Conservation (phyloP, 2,888 invertebrate genomes). For the Thera britannica region DNA sequence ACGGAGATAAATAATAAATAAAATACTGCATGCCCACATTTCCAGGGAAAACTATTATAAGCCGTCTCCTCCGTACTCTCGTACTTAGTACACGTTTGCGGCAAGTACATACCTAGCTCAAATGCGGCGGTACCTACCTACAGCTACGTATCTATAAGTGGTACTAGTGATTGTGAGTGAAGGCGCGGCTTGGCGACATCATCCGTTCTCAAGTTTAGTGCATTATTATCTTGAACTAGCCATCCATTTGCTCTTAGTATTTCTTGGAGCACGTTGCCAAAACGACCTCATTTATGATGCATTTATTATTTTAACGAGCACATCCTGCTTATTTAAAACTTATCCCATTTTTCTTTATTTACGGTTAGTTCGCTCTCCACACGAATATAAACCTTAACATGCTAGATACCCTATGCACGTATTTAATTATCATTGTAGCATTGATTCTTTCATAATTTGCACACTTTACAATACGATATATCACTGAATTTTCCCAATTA, state of each 20-base stretch:
- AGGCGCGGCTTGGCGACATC: background rate
- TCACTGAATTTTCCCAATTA: background rate
- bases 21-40: too few relatives aligned
- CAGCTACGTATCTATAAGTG: too few relatives aligned
- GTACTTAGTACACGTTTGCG: too few relatives aligned
- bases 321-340: conserved; percentile 12
- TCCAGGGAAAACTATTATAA: too few relatives aligned
- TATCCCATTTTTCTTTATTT: conserved; percentile 4
- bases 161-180: too few relatives aligned
- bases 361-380: background rate
- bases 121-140: too few relatives aligned
- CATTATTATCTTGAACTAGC: conserved; percentile 8
- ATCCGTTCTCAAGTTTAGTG: conserved; percentile 14
- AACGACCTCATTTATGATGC: conserved; percentile 15
- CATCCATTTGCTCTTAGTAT: conserved; percentile 8
- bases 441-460: background rate
- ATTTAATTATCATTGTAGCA: background rate
- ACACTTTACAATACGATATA: background rate
- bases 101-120: too few relatives aligned
- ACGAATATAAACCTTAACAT: too few relatives aligned
- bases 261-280: conserved; percentile 21
- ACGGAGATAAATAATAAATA: too few relatives aligned
- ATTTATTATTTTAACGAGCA: conserved; percentile 12
- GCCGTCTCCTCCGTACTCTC: too few relatives aligned
- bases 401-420: too few relatives aligned